Evolutionary conservation across 2,797 vertebrate genomes (phyloP).

Genomic region (Scyliorhinus canicula): DNA sequence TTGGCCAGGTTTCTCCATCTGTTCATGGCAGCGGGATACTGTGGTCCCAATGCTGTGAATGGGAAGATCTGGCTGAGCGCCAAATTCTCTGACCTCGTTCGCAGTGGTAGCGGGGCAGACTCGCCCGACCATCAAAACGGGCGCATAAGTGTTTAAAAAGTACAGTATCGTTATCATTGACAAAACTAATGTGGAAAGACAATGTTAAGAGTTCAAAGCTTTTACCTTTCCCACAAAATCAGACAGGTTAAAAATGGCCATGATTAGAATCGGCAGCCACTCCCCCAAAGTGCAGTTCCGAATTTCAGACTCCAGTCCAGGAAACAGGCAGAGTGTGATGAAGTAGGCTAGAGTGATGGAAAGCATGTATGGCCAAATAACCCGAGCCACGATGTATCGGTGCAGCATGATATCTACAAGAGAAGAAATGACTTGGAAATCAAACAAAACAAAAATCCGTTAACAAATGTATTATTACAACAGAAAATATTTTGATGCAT

Average conservation of each 20-base stretch:
- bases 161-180: neutral
- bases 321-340: slow-evolving; percentile 93
- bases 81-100: too few species aligned
- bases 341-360: slow-evolving; percentile 93
- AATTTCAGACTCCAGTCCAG: slow-evolving; percentile 91
- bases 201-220: neutral
- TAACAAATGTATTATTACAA: neutral
- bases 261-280: slow-evolving; percentile 95
- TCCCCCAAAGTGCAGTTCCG: slow-evolving; percentile 77
- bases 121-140: too few species aligned
- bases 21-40: too few species aligned
- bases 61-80: too few species aligned
- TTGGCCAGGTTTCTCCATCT: too few species aligned
- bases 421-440: neutral
- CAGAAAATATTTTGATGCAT: neutral
- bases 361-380: slow-evolving; percentile 96
- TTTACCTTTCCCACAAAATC: slow-evolving; percentile 96
- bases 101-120: too few species aligned
- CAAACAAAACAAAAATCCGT: neutral
- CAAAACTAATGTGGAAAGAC: neutral
- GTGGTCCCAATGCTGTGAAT: too few species aligned
- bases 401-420: slow-evolving; percentile 83
- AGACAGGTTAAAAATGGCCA: slow-evolving; percentile 96
- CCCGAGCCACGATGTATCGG: slow-evolving; percentile 80
- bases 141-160: neutral